Conservation (phyloP, 2,888 invertebrate species). For the Drosophila pseudotakahashii region DNA sequence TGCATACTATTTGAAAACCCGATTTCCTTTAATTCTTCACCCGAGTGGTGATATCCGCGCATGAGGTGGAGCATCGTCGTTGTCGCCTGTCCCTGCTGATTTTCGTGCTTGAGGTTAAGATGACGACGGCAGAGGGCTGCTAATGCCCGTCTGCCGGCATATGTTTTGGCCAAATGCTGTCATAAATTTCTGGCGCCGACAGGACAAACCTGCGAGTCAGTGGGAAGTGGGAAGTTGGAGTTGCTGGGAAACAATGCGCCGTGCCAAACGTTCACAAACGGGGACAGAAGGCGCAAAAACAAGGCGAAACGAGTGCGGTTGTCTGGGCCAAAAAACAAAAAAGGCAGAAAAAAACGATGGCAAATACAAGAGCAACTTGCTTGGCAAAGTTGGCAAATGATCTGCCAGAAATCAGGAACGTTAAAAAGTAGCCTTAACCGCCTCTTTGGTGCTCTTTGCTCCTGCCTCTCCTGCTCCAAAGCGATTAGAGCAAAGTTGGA, state of each 20-base stretch:
- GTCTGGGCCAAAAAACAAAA: constrained; percentile 42
- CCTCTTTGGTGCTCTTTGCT: constrained; percentile 2
- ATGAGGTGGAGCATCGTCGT: too few species aligned
- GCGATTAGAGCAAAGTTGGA: constrained; percentile 64
- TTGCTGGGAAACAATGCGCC: constrained; percentile 74
- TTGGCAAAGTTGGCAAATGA: constrained; percentile 74
- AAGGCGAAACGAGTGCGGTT: constrained; percentile 67
- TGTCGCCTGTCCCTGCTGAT: background rate
- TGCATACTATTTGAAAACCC: too few species aligned
- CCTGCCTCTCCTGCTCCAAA: constrained; percentile 25
- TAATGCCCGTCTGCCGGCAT: constrained; percentile 76
- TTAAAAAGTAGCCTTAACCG: constrained; percentile 62
- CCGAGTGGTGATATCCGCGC: too few species aligned
- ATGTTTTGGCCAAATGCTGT: constrained; percentile 79
- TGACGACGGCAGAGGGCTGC: constrained; percentile 63
- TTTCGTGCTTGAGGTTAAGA: constrained; percentile 21
- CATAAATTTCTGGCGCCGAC: constrained; percentile 76
- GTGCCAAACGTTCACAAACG: constrained; percentile 48
- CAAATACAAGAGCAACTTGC: constrained; percentile 32
- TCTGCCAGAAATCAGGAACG: constrained; percentile 76
- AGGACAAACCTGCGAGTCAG: constrained; percentile 29
- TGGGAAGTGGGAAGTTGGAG: constrained; percentile 15
- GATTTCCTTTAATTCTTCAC: too few species aligned
- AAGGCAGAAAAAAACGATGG: background rate
- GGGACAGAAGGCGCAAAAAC: constrained; percentile 33